These are phyloP conservation scores for Dascillus cervinus DNA, from an alignment of 2,888 invertebrate genomes.

Conservation along the genomic window DNA sequence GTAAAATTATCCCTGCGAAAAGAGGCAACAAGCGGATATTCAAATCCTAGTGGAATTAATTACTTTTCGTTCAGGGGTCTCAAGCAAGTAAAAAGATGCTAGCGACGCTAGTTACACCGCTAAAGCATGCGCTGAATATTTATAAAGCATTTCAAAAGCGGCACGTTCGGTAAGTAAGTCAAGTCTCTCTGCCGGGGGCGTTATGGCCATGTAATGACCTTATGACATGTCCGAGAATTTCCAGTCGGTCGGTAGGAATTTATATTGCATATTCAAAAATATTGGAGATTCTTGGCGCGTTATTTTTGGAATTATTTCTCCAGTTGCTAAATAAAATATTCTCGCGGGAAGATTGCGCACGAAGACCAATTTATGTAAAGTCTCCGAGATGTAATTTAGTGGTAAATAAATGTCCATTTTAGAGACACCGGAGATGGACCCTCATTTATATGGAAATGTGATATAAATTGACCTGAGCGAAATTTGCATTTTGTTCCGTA, in stretches of 20 bases:
- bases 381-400: slow-evolving; percentile 29
- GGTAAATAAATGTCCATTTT: slow-evolving; percentile 31
- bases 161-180: slow-evolving; percentile 1
- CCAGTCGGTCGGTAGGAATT: background rate
- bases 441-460: slow-evolving; percentile 35
- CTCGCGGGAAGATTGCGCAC: too few relatives aligned
- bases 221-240: background rate
- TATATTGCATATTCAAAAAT: slow-evolving; percentile 1
- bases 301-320: too few relatives aligned
- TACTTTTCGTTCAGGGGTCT: background rate
- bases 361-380: slow-evolving; percentile 32
- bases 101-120: background rate
- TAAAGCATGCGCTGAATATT: background rate
- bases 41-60: background rate
- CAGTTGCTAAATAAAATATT: too few relatives aligned
- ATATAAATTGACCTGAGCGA: slow-evolving; percentile 30
- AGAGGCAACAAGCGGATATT: too few relatives aligned
- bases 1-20: too few relatives aligned
- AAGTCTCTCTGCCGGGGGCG: too few relatives aligned
- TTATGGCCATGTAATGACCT: background rate
- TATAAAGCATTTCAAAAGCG: background rate
- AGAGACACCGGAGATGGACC: slow-evolving; percentile 26
- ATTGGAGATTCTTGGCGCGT: background rate
- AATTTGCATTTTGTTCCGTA: slow-evolving; percentile 27
- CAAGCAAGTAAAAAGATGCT: background rate